Percentiles rank a stretch among this genome's conserved stretches.
phyloP scores from a whole-genome alignment of 2,113 vertebrate genomes.

The Mesocricetus auratus region DNA sequence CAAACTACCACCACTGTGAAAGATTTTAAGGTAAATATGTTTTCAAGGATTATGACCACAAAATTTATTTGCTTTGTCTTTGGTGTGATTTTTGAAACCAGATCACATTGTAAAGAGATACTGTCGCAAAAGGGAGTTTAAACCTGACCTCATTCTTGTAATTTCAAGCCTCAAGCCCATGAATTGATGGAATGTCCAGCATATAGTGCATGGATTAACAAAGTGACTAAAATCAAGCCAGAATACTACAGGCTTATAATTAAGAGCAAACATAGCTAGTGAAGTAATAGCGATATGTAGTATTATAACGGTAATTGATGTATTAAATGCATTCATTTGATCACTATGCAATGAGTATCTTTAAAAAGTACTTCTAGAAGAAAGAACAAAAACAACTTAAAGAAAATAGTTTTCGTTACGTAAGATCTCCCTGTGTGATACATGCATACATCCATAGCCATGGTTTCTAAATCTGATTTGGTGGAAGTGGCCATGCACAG shows the following conservation, averaged over 20 bases:
- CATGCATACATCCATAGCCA: neutral
- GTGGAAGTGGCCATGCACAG: neutral
- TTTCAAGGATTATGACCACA: neutral
- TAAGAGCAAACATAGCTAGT: neutral
- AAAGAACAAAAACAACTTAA: neutral
- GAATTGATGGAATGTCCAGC: neutral
- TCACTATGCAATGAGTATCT: neutral
- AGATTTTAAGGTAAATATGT: neutral
- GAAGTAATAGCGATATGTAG: neutral
- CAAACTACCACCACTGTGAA: neutral
- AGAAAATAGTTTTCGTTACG: neutral
- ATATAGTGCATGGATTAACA: neutral
- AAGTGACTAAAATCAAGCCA: neutral
- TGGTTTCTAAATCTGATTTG: neutral
- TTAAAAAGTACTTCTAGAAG: neutral
- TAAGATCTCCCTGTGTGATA: neutral
- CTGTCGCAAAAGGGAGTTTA: neutral
- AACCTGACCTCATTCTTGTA: neutral
- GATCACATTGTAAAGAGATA: neutral
- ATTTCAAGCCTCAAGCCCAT: neutral
- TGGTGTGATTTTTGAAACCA: neutral
- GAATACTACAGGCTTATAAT: neutral
- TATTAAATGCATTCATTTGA: neutral
- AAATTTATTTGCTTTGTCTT: neutral
- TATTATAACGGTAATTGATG: neutral